Evolutionary conservation across 2,888 invertebrate species (phyloP), one percentile per base, ranked within the genome.

Genomic region (Priocnemis perturbator): DNA sequence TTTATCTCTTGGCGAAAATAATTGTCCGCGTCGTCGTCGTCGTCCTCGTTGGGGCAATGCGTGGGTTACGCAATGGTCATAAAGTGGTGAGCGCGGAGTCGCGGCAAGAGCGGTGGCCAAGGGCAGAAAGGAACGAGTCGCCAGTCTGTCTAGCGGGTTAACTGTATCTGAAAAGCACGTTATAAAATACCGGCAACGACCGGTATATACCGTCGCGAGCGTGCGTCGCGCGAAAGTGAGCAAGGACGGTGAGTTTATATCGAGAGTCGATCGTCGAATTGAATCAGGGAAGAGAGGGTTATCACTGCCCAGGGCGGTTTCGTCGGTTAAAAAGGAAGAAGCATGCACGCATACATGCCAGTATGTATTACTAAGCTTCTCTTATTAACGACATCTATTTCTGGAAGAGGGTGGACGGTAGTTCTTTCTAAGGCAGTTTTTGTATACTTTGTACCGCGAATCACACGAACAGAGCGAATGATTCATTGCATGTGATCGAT

Each of bases 61-160:
- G 37, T 37, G 19, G 17, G 50, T 50, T 50, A 50, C 50, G 50
- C 9, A 50, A 50, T 50, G 17, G 50, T 1, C n/a, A 19, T 19
- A 19, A 50, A 50, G 19, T 19, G 50, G 19, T 17, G 17, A 19
- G n/a, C 17, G 50, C 17, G 50, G 50, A 19, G 17, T 17, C 11
- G n/a, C 50, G 50, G 50, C 50, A 19, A 11, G 37, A 37, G 37
- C 2, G 17, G n/a, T 9, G 50, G 50, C 21, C 56, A 60, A 56
- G 17, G 47, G 11, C 26, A 63, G 19, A 66, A 11, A 30, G 58
- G 60, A 66, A 61, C 21, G 15, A 26, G 61, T 59, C 37, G 44
- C 37, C 65, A 50, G 30, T 26, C 14, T 53, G 30, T 65, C 61
- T 65, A 61, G 26, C 44, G 21, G 55, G 48, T 59, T 55, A 69